phyloP scores from a whole-genome alignment of 2,113 vertebrate genomes.

The Tretioscincus oriximinensis region DNA sequence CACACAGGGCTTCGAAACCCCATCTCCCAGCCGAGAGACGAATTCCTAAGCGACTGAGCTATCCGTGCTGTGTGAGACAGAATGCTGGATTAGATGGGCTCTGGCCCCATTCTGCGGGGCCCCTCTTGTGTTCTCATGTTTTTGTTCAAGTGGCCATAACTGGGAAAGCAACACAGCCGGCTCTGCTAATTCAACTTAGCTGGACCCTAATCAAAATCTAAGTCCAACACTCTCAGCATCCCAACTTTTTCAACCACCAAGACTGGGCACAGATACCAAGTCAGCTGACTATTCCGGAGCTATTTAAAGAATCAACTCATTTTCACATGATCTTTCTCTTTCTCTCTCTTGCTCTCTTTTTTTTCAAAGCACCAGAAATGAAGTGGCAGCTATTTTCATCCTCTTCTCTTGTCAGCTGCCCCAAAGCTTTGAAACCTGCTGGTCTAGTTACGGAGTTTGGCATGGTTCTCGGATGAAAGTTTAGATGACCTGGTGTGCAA shows the following conservation, averaged over 20 bases:
- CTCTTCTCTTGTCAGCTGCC: background rate
- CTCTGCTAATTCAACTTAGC: background rate
- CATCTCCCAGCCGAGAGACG: too few species aligned
- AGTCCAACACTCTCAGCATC: background rate
- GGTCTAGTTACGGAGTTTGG: background rate
- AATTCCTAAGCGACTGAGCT: too few species aligned
- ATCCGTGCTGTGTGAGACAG: too few species aligned
- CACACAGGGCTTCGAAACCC: too few species aligned
- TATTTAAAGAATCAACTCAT: background rate
- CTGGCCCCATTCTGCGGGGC: too few species aligned
- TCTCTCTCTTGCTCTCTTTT: background rate
- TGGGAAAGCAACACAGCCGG: too few species aligned
- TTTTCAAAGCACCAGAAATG: too few species aligned
- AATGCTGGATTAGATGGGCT: too few species aligned
- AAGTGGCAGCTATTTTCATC: background rate
- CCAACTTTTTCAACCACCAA: background rate
- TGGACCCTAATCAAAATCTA: background rate
- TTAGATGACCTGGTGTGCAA: background rate
- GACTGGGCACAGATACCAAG: background rate
- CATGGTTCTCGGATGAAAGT: background rate
- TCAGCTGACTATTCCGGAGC: background rate
- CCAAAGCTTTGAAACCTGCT: background rate
- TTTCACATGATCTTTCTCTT: conserved; percentile 1
- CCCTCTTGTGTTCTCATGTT: too few species aligned
- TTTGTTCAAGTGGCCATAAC: background rate